Evolutionary conservation across 2,113 vertebrate species (phyloP), one percentile per base, ranked within the genome.

Genomic region (Erythrolamprus reginae): DNA sequence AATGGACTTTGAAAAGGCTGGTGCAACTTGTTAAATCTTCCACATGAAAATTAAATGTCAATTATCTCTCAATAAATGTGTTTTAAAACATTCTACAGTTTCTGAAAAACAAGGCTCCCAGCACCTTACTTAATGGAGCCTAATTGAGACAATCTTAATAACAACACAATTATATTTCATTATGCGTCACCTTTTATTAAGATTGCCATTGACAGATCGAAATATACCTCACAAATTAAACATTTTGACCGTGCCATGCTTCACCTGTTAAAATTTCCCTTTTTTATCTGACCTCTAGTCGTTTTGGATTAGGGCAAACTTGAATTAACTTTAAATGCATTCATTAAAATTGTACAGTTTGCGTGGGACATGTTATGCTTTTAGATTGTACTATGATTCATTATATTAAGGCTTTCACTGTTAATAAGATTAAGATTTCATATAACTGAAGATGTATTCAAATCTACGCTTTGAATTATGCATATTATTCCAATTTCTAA

Each of bases 231-330:
- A 97, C 96, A 96, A 97, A 97, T 96, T 97, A 96, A 96, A 95
- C 96, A 95, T 95, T 96, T 93, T 97, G 96, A 97, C 96, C 94
- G 93, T 84, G 92, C 86, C 90, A 96, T 96, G 94, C 88, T 97
- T 96, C 95, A 96, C 92, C 84, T 97, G 97, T 97, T 97, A 96
- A 97, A 96, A 97, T 97, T 97, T 97, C 95, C 96, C 95, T 96
- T 97, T 97, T 96, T 97, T 96, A 97, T 97, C 96, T 97, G 96
- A 97, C 96, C 96, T 97, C 96, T 97, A 77, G 95, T 94, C 94
- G 94, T 96, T 96, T 92, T 96, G 94, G 96, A 97, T 97, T 97
- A 97, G 89, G 88, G 70, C 56, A 97, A 96, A 96, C 96, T 97
- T 97, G 96, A 97, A 97, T 96, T 97, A 96, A 96, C 96, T 97